Conservation (phyloP, 53 echinoderm and acorn worm species). For the Mesocentrotus franciscanus region DNA sequence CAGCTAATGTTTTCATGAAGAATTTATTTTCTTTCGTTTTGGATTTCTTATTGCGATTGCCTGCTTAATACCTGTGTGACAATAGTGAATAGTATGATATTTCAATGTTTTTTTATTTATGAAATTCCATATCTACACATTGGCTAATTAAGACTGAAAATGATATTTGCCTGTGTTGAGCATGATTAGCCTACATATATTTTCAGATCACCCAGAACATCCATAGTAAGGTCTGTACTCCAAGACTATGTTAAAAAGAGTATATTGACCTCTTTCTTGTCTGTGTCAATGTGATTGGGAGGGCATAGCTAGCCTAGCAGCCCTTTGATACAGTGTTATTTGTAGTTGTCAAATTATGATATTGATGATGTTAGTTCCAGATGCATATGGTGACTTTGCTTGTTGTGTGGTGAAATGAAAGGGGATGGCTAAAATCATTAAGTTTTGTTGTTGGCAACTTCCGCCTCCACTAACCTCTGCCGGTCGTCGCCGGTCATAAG, state of each 20-base stretch:
- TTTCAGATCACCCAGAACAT: neutral
- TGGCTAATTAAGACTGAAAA: neutral
- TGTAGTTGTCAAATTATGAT: constrained; percentile 54
- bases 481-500: neutral
- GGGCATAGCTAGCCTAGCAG: neutral
- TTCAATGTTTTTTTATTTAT: neutral
- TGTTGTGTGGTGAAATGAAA: neutral
- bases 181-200: neutral
- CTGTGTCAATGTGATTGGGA: constrained; percentile 1
- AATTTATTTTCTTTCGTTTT: neutral
- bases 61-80: neutral
- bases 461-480: neutral
- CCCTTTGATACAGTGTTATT: constrained; percentile 32
- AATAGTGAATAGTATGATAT: neutral
- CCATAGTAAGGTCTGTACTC: neutral
- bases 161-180: neutral
- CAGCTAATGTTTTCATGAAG: neutral
- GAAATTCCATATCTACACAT: neutral
- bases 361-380: constrained; percentile 38
- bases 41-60: neutral
- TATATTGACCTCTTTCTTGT: neutral
- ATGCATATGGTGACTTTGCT: neutral
- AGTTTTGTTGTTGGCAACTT: constrained; percentile 35
- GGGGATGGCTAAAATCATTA: constrained; percentile 20
- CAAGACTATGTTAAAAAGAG: neutral